phyloP scores from a whole-genome alignment of 2,888 invertebrate species.

The Alloscopus bannaensis region DNA sequence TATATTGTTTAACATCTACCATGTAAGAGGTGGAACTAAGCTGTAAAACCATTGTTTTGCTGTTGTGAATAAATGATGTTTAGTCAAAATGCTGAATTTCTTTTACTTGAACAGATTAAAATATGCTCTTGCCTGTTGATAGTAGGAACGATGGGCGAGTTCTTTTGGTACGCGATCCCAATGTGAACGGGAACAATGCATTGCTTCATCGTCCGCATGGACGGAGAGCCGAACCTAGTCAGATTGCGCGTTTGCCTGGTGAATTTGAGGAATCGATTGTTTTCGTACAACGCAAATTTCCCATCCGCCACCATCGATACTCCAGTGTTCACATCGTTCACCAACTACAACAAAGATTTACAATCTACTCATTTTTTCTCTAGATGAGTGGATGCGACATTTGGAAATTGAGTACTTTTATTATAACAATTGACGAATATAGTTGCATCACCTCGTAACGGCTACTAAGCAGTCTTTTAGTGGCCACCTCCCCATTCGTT shows the following conservation, averaged over 20 bases:
- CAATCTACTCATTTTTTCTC: not conserved
- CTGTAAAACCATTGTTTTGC: no score
- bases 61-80: no score
- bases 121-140: conserved; percentile 71
- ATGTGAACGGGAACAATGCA: conserved; percentile 73
- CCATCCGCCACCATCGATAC: conserved; percentile 83
- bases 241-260: conserved; percentile 69
- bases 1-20: no score
- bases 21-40: no score
- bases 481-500: conserved; percentile 39
- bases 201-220: conserved; percentile 73
- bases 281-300: conserved; percentile 87
- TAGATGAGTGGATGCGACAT: no score
- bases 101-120: no score
- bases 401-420: no score
- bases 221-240: conserved; percentile 67
- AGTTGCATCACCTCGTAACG: conserved; percentile 59
- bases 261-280: conserved; percentile 80
- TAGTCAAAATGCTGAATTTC: no score
- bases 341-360: conserved; percentile 49
- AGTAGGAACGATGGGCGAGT: conserved; percentile 69
- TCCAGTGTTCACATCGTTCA: conserved; percentile 80
- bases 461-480: conserved; percentile 27
- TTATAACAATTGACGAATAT: no score
- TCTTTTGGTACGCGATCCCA: conserved; percentile 72